Conservation (phyloP, 2,888 invertebrate species). For the Frankliniella fusca region DNA sequence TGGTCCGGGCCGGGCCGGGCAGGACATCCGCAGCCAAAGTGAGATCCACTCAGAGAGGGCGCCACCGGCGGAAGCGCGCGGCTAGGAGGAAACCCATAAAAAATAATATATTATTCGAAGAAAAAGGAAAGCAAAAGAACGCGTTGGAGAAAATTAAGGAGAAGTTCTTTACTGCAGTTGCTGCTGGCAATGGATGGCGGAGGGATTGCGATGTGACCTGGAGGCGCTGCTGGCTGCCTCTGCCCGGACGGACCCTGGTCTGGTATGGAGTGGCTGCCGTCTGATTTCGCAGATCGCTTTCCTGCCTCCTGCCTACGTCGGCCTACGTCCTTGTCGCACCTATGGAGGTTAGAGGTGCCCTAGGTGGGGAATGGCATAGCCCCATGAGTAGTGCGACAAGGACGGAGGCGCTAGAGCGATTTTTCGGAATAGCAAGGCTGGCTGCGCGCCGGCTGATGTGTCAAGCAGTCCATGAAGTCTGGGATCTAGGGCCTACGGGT, state of each 20-base stretch:
- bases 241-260: neutral
- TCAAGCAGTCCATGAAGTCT: too few relatives aligned
- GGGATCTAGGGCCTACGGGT: too few relatives aligned
- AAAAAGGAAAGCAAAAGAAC: slow-evolving; percentile 11
- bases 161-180: slow-evolving; percentile 22
- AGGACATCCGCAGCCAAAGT: slow-evolving; percentile 23
- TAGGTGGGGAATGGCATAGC: too few relatives aligned
- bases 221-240: neutral
- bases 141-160: slow-evolving; percentile 12
- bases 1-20: neutral
- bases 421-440: too few relatives aligned
- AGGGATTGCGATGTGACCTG: neutral
- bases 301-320: too few relatives aligned
- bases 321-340: too few relatives aligned
- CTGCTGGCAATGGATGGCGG: slow-evolving; percentile 1
- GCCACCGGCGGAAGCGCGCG: slow-evolving; percentile 22
- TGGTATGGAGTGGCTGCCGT: too few relatives aligned
- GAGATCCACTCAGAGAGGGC: slow-evolving; percentile 17
- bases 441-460: too few relatives aligned
- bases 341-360: too few relatives aligned
- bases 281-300: too few relatives aligned
- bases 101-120: slow-evolving; percentile 21
- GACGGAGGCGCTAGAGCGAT: too few relatives aligned
- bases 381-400: too few relatives aligned
- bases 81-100: slow-evolving; percentile 17